phyloP scores from a whole-genome alignment of 2,797 vertebrate genomes.

The Coregonus ussuriensis region DNA sequence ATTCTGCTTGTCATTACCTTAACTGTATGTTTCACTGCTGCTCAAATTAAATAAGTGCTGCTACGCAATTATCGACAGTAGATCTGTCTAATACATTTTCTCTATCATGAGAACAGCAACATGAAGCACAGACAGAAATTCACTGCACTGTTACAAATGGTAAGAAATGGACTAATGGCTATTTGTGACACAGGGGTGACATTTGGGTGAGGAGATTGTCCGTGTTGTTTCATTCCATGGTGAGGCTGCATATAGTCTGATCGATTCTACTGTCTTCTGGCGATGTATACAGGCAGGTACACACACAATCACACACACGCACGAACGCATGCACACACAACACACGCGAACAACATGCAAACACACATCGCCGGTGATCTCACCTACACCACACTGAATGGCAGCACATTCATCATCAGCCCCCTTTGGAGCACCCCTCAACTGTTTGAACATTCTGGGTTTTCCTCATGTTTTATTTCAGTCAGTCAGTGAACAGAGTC shows the following conservation, averaged over 20 bases:
- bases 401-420: background rate
- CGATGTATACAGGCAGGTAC: background rate
- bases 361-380: background rate
- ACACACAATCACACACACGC: background rate
- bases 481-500: background rate
- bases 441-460: background rate
- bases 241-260: constrained; percentile 11
- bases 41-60: too few species aligned
- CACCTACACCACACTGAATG: background rate
- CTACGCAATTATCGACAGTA: too few species aligned
- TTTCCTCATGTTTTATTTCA: constrained; percentile 8
- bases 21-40: too few species aligned
- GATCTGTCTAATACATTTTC: too few species aligned
- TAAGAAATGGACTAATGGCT: too few species aligned
- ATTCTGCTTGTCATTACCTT: too few species aligned
- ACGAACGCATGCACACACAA: background rate
- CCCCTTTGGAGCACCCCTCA: background rate
- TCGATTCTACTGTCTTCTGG: background rate
- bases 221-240: background rate
- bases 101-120: too few species aligned
- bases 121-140: too few species aligned
- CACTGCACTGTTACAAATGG: too few species aligned
- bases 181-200: too few species aligned
- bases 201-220: too few species aligned
- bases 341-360: background rate